Evolutionary conservation across 1,140 invertebrate species (phyloP).

Genomic region (Drosophila rufa): DNA sequence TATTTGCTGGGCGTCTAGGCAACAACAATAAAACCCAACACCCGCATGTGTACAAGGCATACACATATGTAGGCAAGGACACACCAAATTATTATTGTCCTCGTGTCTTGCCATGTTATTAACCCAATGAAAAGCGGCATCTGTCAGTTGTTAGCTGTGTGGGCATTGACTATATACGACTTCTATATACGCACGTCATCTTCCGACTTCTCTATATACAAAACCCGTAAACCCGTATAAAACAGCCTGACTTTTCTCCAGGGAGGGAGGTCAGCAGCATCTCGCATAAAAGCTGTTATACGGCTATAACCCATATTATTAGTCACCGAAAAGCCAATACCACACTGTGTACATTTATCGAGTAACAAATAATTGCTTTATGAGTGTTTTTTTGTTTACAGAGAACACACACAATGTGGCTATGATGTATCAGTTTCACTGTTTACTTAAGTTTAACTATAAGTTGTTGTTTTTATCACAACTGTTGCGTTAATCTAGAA

Average conservation of each 20-base stretch:
- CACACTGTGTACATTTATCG: slow-evolving; percentile 11
- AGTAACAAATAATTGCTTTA: slow-evolving; percentile 14
- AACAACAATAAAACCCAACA: slow-evolving; percentile 20
- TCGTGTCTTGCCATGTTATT: slow-evolving; percentile 60
- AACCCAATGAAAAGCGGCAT: slow-evolving; percentile 55
- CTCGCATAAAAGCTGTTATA: slow-evolving; percentile 13
- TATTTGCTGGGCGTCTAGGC: slow-evolving; percentile 67
- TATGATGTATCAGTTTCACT: slow-evolving; percentile 9
- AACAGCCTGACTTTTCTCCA: slow-evolving; percentile 25
- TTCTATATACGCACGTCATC: slow-evolving; percentile 62
- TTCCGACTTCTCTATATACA: slow-evolving; percentile 44
- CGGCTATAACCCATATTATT: slow-evolving; percentile 8
- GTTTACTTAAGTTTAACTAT: slow-evolving; percentile 1
- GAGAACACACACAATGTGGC: slow-evolving; percentile 10
- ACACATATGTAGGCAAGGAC: slow-evolving; percentile 15
- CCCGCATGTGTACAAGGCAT: slow-evolving; percentile 1
- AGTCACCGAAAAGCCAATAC: slow-evolving; percentile 17
- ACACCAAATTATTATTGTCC: slow-evolving; percentile 64
- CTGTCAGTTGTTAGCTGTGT: too few relatives aligned
- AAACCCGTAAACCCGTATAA: slow-evolving; percentile 22
- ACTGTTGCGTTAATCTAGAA: slow-evolving; percentile 5
- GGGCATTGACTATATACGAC: slow-evolving; percentile 67
- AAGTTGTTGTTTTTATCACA: slow-evolving; percentile 1
- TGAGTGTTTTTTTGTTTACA: slow-evolving; percentile 3
- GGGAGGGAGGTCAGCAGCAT: slow-evolving; percentile 24